Percentiles rank a stretch among this genome's conserved stretches.
Evolutionary conservation across 2,797 vertebrate species (phyloP).

Genomic region (Acestrorhynchus altus): DNA sequence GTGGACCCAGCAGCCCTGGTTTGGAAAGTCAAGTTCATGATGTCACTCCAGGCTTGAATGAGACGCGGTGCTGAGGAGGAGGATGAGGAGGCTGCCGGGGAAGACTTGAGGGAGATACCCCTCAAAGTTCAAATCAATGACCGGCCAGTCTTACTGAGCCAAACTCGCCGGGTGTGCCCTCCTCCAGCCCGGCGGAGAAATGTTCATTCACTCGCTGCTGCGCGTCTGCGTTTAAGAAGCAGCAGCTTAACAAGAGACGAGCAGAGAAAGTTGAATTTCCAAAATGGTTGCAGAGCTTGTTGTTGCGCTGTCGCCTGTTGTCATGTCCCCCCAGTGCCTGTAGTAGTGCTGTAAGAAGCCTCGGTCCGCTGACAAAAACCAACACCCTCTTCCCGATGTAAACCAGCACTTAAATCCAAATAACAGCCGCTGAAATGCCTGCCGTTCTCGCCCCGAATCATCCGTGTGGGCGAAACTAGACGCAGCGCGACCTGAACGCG

Average conservation of each 20-base stretch:
- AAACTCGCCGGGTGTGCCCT: background rate
- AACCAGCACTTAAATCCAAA: constrained; percentile 84
- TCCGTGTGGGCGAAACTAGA: constrained; percentile 30
- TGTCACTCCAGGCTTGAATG: constrained; percentile 52
- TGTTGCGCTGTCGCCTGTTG: constrained; percentile 93
- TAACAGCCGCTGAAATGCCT: constrained; percentile 52
- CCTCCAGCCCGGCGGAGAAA: background rate
- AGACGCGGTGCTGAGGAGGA: constrained; percentile 45
- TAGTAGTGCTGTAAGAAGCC: constrained; percentile 99
- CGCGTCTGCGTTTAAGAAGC: background rate
- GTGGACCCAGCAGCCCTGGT: background rate
- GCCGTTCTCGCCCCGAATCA: constrained; percentile 31
- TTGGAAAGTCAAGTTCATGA: constrained; percentile 39
- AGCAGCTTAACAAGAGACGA: constrained; percentile 26
- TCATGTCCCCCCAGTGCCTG: constrained; percentile 99
- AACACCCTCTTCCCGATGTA: constrained; percentile 77
- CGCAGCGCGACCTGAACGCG: constrained; percentile 24
- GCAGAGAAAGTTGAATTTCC: constrained; percentile 85
- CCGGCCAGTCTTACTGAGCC: background rate
- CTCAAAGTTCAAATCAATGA: constrained; percentile 53
- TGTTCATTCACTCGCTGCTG: background rate
- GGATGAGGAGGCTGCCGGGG: constrained; percentile 45
- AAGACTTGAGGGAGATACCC: constrained; percentile 57
- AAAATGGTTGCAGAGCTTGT: constrained; percentile 99
- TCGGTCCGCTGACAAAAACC: constrained; percentile 86